Evolutionary conservation across 2,113 vertebrate genomes (phyloP).

Genomic region (Heliornis fulica): DNA sequence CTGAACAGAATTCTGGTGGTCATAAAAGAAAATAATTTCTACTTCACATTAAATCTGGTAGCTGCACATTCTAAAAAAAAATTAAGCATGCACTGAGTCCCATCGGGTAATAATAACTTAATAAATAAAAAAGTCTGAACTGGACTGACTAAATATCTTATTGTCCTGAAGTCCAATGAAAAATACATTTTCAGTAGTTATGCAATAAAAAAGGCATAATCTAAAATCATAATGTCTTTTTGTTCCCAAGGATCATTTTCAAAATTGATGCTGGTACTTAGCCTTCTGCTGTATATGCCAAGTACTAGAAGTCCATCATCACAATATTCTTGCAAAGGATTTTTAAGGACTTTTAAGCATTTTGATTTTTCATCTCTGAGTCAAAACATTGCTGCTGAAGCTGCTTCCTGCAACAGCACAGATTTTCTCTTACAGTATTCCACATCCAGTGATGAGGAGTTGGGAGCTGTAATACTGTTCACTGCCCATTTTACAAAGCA

Average conservation of each 20-base stretch:
- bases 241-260: background rate
- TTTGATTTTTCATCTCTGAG: background rate
- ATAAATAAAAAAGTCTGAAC: background rate
- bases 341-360: background rate
- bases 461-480: background rate
- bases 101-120: background rate
- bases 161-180: background rate
- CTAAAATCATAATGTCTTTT: background rate
- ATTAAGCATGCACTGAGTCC: background rate
- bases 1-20: background rate
- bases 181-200: background rate
- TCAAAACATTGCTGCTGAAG: background rate
- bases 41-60: background rate
- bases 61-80: background rate
- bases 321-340: background rate
- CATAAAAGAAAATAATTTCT: background rate
- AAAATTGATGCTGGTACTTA: constrained; percentile 6
- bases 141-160: background rate
- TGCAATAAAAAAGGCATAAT: background rate
- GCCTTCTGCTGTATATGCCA: background rate
- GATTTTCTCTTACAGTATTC: background rate
- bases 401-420: background rate
- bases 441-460: too few relatives aligned
- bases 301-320: background rate
- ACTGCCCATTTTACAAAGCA: background rate